Evolutionary conservation across 2,797 vertebrate species (phyloP).

Genomic region (Bovichtus variegatus): DNA sequence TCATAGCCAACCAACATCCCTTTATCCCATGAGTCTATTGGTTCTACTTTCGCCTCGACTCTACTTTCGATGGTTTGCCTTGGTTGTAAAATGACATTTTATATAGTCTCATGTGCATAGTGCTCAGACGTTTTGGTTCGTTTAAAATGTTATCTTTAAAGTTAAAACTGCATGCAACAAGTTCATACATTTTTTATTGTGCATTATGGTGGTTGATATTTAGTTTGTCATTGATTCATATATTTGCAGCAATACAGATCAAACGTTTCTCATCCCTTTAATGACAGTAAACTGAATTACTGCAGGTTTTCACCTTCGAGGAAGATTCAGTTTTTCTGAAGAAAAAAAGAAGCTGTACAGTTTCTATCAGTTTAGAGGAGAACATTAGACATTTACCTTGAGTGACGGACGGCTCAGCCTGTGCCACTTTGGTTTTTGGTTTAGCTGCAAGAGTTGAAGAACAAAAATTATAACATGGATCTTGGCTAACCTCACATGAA

Average conservation of each 20-base stretch:
- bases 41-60: too few relatives aligned
- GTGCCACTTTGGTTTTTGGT: slow-evolving; percentile 6
- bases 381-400: slow-evolving; percentile 30
- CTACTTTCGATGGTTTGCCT: background rate
- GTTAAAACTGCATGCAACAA: background rate
- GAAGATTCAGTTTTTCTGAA: background rate
- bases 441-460: slow-evolving; percentile 40
- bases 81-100: background rate
- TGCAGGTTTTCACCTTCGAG: background rate
- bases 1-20: background rate
- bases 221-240: background rate
- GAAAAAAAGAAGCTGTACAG: background rate
- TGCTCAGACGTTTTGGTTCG: background rate
- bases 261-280: background rate
- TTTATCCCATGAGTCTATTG: background rate
- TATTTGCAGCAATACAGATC: background rate
- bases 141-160: background rate
- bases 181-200: background rate
- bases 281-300: background rate
- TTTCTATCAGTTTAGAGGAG: background rate
- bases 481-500: background rate
- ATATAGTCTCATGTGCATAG: background rate
- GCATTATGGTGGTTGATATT: background rate
- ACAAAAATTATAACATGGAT: background rate
- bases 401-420: background rate